Base-by-base conservation (phyloP, 2,113 vertebrate genomes). In the Mirza zaza region DNA sequence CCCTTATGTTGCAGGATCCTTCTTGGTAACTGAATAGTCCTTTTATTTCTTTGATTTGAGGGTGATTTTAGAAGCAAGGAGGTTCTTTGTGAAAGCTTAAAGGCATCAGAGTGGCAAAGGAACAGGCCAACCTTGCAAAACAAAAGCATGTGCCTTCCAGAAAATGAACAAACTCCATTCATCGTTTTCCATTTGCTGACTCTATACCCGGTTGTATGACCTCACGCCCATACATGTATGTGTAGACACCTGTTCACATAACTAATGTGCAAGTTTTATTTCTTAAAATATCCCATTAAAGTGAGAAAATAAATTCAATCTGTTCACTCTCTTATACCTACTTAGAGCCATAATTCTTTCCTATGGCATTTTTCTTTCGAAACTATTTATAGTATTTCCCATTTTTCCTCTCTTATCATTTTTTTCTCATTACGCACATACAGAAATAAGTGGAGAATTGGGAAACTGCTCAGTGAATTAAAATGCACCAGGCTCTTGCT, bases 1-100 rank as follows among this genome's bases (percentile, higher is more conserved):
- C 98, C 96, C 97, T 97, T 97, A 96, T 95, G 98, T 98, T 98
- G 98, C 98, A 98, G 97, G 98, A 97, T 97, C 98, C 97, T 98
- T 98, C 96, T 8, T 97, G 95, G 97, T 61, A 98, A 96, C 97
- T 97, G 97, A 98, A 95, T 97, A 96, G 97, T 96, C 97, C 70
- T 94, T 96, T 97, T 93, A 93, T 98, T 97, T 96, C 97, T 98
- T 97, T 97, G 98, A 98, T 97, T 98, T 98, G 98, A 98, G 96
- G 77, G 96, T 92, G 87, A 97, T 94, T 96, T 95, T 94, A 94
- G 89, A 70, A 97, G 70, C n/a, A 93, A 92, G 67, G n/a, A 97
- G 93, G 36, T 93, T 96, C 85, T 94, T 97, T 90, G 68, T 95
- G 98, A 97, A 96, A 48, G 39, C 82, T 97, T 89, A 97, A 91